Conservation (phyloP, 2,797 vertebrate genomes). For the Megalops cyprinoides region DNA sequence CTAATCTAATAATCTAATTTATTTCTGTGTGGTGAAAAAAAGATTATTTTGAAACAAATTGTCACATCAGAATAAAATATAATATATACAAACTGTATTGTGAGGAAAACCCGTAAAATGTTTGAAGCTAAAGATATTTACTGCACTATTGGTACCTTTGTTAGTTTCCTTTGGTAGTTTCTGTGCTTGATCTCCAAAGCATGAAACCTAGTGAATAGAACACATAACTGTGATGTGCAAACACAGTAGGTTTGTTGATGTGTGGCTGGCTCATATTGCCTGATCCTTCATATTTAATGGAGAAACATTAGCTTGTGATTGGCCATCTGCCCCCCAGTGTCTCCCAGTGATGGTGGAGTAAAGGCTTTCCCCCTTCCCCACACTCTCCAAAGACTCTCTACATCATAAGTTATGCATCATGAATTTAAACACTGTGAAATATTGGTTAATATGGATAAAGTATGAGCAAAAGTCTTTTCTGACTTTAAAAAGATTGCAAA, state of each 20-base stretch:
- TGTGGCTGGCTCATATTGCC: constrained; percentile 51
- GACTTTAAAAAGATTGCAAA: not conserved
- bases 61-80: no score
- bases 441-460: constrained; percentile 58
- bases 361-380: constrained; percentile 51
- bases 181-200: constrained; percentile 43
- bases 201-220: constrained; percentile 46
- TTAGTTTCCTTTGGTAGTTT: constrained; percentile 53
- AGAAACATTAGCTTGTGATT: constrained; percentile 54
- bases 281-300: constrained; percentile 60
- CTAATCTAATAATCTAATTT: no score
- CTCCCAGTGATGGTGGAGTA: constrained; percentile 52
- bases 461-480: constrained; percentile 14
- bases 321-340: constrained; percentile 50
- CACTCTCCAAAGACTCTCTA: constrained; percentile 36
- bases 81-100: no score
- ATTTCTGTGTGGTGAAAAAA: no score
- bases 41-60: no score
- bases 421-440: constrained; percentile 62
- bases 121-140: no score
- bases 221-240: constrained; percentile 56
- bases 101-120: no score
- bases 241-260: constrained; percentile 48
- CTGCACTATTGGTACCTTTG: no score
- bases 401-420: constrained; percentile 61